Conservation (phyloP, 2,113 vertebrate species). For the Seriola aureovittata region DNA sequence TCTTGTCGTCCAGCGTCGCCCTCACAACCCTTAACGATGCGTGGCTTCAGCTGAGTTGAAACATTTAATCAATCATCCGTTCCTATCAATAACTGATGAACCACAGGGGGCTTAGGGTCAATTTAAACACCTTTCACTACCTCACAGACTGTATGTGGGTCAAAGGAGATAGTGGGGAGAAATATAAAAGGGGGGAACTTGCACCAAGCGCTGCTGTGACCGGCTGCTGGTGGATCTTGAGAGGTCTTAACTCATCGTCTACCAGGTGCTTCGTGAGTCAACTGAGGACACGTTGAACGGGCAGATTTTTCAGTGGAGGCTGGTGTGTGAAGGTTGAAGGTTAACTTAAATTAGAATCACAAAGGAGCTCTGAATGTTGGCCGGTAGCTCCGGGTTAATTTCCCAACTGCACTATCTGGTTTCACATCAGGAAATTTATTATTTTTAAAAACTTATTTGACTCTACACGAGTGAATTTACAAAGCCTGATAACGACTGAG, state of each 20-base stretch:
- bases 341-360: slow-evolving; percentile 34
- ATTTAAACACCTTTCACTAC: not conserved
- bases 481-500: too few relatives aligned
- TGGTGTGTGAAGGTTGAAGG: slow-evolving; percentile 16
- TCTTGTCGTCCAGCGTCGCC: too few relatives aligned
- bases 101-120: too few relatives aligned
- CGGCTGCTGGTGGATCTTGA: not conserved
- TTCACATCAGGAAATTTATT: slow-evolving; percentile 7
- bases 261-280: not conserved
- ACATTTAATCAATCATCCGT: not conserved
- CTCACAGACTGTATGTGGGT: not conserved
- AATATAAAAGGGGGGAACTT: not conserved
- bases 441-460: too few relatives aligned
- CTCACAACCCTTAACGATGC: too few relatives aligned
- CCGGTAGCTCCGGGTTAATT: not conserved
- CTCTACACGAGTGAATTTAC: too few relatives aligned
- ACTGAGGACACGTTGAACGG: not conserved
- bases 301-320: slow-evolving; percentile 5
- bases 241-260: not conserved
- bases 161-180: not conserved
- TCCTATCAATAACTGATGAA: not conserved
- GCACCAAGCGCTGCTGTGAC: too few relatives aligned
- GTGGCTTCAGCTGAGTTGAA: too few relatives aligned
- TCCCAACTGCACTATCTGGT: slow-evolving; percentile 7
- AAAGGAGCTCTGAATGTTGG: not conserved